Percentiles rank a stretch among this genome's conserved stretches.
Evolutionary conservation across 2,113 vertebrate species (phyloP).

Genomic region (Euleptes europaea): DNA sequence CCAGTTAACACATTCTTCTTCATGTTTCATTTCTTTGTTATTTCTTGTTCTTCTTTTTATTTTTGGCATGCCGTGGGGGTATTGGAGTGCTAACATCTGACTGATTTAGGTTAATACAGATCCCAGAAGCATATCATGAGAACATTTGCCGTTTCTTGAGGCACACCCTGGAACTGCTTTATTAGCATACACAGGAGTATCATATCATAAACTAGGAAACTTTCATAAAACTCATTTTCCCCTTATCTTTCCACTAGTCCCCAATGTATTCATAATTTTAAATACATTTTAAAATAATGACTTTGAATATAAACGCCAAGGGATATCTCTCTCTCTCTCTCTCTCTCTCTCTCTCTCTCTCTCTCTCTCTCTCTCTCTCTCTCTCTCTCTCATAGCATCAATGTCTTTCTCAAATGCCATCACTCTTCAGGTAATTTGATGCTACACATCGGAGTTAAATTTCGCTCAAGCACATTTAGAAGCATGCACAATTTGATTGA

Average conservation of each 20-base stretch:
- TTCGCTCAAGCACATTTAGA: neutral
- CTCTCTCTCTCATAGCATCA: neutral
- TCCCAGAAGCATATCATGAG: neutral
- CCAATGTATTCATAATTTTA: constrained; percentile 2
- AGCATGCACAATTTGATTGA: neutral
- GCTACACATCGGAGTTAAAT: neutral
- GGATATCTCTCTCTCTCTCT: neutral
- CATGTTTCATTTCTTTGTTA: neutral
- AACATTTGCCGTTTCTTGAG: neutral
- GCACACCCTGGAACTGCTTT: constrained; percentile 1
- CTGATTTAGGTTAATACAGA: constrained; percentile 14
- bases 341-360: no score
- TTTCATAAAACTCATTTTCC: constrained; percentile 20
- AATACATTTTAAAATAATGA: constrained; percentile 4
- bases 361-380: neutral
- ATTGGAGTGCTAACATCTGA: constrained; percentile 4
- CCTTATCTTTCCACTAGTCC: constrained; percentile 3
- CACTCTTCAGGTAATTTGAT: neutral
- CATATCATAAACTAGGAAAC: constrained; percentile 18
- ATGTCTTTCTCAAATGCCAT: neutral
- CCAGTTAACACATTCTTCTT: neutral
- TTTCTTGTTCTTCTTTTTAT: neutral
- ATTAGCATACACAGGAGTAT: constrained; percentile 9
- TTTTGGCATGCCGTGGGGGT: neutral
- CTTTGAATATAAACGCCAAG: neutral